Evolutionary conservation across 2,113 vertebrate genomes (phyloP), one percentile per base, ranked within the genome.

Genomic region (Menidia beryllina): DNA sequence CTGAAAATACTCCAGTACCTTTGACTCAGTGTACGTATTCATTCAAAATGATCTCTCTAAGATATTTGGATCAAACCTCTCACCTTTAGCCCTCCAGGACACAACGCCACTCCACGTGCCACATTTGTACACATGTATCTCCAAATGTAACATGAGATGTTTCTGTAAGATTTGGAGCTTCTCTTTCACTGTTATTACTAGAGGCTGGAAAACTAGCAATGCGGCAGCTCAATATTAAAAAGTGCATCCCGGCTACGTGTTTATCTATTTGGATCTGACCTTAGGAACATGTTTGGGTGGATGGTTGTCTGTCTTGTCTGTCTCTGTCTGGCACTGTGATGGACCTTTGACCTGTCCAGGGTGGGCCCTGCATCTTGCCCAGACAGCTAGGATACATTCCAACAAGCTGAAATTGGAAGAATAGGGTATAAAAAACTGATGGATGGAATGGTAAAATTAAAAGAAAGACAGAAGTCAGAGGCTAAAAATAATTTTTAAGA

Each of bases 301-400:
- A n/a, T n/a, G n/a, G n/a, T n/a, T n/a, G n/a, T n/a, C n/a, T n/a
- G n/a, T n/a, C n/a, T n/a, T n/a, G n/a, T n/a, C n/a, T n/a, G n/a
- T n/a, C n/a, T n/a, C n/a, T n/a, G n/a, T n/a, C n/a, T n/a, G n/a
- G 12, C 7, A 12, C 39, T 25, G 30, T 3, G 1, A 51, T 26
- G 49, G 56, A 3, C 23, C 51, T 48, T 47, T 49, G 54, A 27
- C 64, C 63, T 78, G 60, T 38, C 17, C 13, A 65, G 38, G n/a
- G n/a, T n/a, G n/a, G n/a, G n/a, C n/a, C n/a, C n/a, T n/a, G n/a
- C n/a, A n/a, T n/a, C n/a, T n/a, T n/a, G n/a, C n/a, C n/a, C n/a
- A n/a, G n/a, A n/a, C n/a, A n/a, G n/a, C n/a, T n/a, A n/a, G n/a
- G n/a, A n/a, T n/a, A n/a, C n/a, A n/a, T n/a, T n/a, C n/a, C n/a